These are phyloP conservation scores for Gymnocheta viridis DNA, from an alignment of 2,888 invertebrate genomes.

Conservation along the genomic window DNA sequence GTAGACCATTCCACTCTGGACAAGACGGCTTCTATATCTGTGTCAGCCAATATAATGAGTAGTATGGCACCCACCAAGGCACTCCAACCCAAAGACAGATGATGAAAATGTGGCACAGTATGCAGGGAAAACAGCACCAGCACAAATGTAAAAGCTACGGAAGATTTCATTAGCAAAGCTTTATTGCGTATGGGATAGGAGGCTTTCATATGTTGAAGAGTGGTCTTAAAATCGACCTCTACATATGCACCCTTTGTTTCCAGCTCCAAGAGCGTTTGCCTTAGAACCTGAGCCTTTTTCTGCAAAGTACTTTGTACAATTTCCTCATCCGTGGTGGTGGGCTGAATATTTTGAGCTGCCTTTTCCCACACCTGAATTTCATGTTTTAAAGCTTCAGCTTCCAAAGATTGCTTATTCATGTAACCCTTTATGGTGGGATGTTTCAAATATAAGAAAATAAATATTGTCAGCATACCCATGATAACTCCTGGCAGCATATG, in stretches of 20 bases:
- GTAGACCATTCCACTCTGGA: conserved; percentile 95
- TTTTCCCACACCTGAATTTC: conserved; percentile 91
- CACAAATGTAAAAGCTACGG: conserved; percentile 87
- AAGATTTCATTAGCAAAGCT: conserved; percentile 88
- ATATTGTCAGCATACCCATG: conserved; percentile 86
- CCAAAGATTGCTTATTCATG: conserved; percentile 87
- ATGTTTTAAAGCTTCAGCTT: conserved; percentile 86
- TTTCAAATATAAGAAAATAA: conserved; percentile 86
- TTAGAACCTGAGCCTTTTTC: conserved; percentile 87
- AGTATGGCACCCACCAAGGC: conserved; percentile 91
- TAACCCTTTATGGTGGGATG: conserved; percentile 87
- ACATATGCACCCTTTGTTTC: conserved; percentile 79
- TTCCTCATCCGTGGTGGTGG: conserved; percentile 91
- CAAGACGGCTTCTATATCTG: conserved; percentile 90
- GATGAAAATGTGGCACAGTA: conserved; percentile 87
- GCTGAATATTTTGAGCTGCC: conserved; percentile 87
- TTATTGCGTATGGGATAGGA: conserved; percentile 91
- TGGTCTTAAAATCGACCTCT: conserved; percentile 84
- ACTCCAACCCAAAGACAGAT: conserved; percentile 91
- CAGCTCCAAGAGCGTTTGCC: conserved; percentile 84
- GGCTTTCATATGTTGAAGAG: conserved; percentile 83
- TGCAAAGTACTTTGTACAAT: conserved; percentile 88
- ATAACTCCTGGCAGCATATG: conserved; percentile 91
- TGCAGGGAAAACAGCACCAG: conserved; percentile 91
- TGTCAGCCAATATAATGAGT: conserved; percentile 89